Evolutionary conservation across 2,113 vertebrate genomes (phyloP), one percentile per base, ranked within the genome.

Genomic region (Odontesthes bonariensis): DNA sequence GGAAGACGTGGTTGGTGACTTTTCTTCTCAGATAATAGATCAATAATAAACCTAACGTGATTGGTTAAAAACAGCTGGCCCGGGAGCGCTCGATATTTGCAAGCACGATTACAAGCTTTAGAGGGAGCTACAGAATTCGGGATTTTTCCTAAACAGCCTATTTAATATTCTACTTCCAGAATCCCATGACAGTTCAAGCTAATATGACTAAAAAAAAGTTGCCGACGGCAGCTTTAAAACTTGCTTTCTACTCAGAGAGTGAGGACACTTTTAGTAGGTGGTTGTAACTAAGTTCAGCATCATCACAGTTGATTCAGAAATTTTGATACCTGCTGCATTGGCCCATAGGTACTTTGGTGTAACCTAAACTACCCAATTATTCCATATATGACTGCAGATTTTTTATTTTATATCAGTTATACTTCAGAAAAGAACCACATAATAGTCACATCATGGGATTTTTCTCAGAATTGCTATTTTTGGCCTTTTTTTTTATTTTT

Each of bases 271-370:
- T 77, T 83, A 75, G 56, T 81, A 71, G 75, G 70, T 72, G 78
- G 73, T n/a, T 31, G 53, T 86, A 86, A 87, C 81, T 66, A 51
- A 86, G 83, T 82, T 90, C 84, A 83, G 78, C 66, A 83, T 88
- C 64, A 87, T 86, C 78, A 82, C 87, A 79, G 85, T 81, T 85
- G 72, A 59, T 79, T 73, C 49, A 40, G 60, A 79, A 82, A 79
- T 69, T 67, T 44, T 79, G 58, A 52, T 63, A 81, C 49, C 75
- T 75, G 52, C 64, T 35, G 59, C 58, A 68, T 5, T 78, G 44
- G n/a, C 73, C 71, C 56, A 47, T 14, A n/a, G 56, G 60, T 62
- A 57, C 74, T 79, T 61, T 75, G 56, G 44, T 73, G 62, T 62
- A 78, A 67, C 76, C 6, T 51, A 23, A 56, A 40, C 20, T 68